Base-by-base conservation (phyloP, 2,888 invertebrate species). In the Caenorhabditis wallacei region DNA sequence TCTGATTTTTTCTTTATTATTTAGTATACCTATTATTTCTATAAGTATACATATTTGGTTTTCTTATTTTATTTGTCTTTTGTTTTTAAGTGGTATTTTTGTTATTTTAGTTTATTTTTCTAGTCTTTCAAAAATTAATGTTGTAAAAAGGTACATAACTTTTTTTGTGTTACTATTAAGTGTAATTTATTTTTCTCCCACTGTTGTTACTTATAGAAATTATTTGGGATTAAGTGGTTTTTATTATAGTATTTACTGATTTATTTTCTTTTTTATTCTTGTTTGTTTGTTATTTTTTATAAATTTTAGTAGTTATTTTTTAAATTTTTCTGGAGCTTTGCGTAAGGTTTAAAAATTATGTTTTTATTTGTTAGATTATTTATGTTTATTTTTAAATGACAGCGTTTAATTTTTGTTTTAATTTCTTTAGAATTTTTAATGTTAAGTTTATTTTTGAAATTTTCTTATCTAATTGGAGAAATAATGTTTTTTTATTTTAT, bases 251-350 rank as follows among this genome's bases (percentile, higher is more conserved):
- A 64, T 82, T 80, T 84, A 81, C 84, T 82, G 78, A 48, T 80
- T 83, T 76, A 35, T 86, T 54, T 78, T 86, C 74, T 40, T 57
- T 48, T 87, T 68, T 82, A 85, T 87, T 64, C 69, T 87, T 30
- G 80, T 63, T 66, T 71, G 91, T 80, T 88, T 92, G 83, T 80
- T 86, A 40, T 86, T 94, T 92, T 92, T 94, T 92, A 93, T 94
- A 75, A 83, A 84, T 85, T 89, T 85, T 85, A 84, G 80, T 48
- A 86, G 87, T 83, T 86, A 86, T 87, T 87, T 85, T 76, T 84
- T 86, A 48, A 87, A 82, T 82, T 88, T 87, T 84, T 85, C 85
- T 26, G 88, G 88, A 18, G 87, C 85, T 80, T 84, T 88, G 48
- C 88, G 88, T 82, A 87, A 87, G 59, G 30, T 87, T 64, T 88